A percentile compares a stretch with the other conserved stretches of the same genome.
phyloP scores from a whole-genome alignment of 2,888 invertebrate species.

The Morpho achilles region DNA sequence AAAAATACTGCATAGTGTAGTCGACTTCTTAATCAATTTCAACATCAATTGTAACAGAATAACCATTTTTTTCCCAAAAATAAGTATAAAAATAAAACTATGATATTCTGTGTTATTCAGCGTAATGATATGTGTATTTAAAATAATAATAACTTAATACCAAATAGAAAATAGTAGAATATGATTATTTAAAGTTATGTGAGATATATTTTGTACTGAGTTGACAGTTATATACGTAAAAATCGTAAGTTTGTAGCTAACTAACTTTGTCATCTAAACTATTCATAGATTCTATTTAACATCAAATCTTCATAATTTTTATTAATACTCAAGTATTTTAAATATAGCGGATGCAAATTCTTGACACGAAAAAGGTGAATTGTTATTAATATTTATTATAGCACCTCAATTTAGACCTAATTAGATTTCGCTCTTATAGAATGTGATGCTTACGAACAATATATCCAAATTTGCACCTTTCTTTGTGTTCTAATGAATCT shows the following conservation, averaged over 20 bases:
- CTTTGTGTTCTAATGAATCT: constrained; percentile 5
- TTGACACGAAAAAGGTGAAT: constrained; percentile 38
- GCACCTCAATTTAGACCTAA: constrained; percentile 20
- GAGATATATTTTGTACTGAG: too few relatives aligned
- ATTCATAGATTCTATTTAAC: neutral
- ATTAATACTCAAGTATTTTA: constrained; percentile 29
- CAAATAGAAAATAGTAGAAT: too few relatives aligned
- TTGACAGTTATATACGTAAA: neutral
- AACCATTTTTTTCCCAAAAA: too few relatives aligned
- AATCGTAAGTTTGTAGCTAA: neutral
- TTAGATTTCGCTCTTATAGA: constrained; percentile 21
- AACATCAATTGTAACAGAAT: too few relatives aligned
- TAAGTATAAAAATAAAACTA: too few relatives aligned
- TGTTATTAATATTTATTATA: constrained; percentile 22
- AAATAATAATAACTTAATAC: too few relatives aligned
- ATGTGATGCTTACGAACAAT: constrained; percentile 16
- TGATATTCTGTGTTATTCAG: too few relatives aligned
- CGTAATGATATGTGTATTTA: too few relatives aligned
- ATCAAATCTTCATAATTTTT: neutral
- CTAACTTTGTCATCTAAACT: too few relatives aligned
- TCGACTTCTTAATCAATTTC: too few relatives aligned
- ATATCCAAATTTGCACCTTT: constrained; percentile 14
- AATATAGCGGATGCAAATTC: constrained; percentile 36
- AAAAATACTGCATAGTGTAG: too few relatives aligned
- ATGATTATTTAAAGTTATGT: too few relatives aligned